phyloP scores from a whole-genome alignment of 2,888 invertebrate genomes.

The Temnothorax unifasciatus region DNA sequence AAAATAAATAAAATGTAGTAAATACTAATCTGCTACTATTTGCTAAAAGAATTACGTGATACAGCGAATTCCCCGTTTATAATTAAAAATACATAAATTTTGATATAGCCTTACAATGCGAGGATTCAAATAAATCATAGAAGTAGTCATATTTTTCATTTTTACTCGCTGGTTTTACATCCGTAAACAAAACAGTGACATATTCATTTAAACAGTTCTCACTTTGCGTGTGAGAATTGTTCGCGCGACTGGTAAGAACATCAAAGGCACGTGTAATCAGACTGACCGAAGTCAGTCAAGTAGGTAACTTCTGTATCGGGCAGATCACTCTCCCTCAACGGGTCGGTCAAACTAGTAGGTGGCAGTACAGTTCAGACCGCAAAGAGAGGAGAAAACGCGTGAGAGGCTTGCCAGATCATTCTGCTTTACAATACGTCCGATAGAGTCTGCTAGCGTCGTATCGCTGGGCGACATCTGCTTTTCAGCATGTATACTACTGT shows the following conservation, averaged over 20 bases:
- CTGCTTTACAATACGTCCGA: constrained; percentile 69
- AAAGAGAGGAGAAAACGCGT: constrained; percentile 16
- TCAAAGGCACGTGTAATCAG: neutral
- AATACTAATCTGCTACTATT: neutral
- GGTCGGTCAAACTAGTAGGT: constrained; percentile 79
- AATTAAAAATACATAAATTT: neutral
- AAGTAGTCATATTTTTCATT: neutral
- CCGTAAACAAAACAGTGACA: constrained; percentile 31
- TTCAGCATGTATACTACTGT: constrained; percentile 20
- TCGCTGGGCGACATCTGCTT: constrained; percentile 71
- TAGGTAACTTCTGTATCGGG: constrained; percentile 83
- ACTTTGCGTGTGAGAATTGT: neutral
- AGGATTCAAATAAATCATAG: neutral
- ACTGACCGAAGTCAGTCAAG: constrained; percentile 64
- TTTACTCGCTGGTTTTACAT: constrained; percentile 26
- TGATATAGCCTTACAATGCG: neutral
- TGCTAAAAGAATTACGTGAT: neutral
- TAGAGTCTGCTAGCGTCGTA: constrained; percentile 64
- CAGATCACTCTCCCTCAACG: constrained; percentile 65
- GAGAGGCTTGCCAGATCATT: constrained; percentile 35
- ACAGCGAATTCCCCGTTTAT: neutral
- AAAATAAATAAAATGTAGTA: neutral
- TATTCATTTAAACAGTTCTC: neutral
- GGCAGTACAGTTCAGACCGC: constrained; percentile 82
- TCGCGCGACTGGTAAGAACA: constrained; percentile 42